Conservation (phyloP, 2,888 invertebrate genomes). For the Clanis bilineata region DNA sequence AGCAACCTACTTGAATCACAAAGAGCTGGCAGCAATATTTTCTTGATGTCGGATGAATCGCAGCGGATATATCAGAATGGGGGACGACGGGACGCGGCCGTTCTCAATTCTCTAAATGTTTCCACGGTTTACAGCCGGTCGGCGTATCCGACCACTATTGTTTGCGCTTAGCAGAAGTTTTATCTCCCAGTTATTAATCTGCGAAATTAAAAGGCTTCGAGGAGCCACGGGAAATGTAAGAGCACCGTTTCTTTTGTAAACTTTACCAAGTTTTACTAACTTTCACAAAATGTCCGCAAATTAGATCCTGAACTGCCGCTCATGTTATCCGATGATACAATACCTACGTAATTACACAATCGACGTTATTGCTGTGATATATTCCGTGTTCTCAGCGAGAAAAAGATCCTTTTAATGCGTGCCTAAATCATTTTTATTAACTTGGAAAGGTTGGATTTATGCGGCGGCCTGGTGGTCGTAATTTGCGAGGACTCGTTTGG, state of each 20-base stretch:
- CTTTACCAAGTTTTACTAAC: conserved; percentile 28
- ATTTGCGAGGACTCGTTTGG: conserved; percentile 45
- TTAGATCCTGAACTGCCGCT: not conserved
- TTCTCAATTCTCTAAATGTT: conserved; percentile 43
- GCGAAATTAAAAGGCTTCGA: conserved; percentile 45
- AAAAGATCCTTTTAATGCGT: conserved; percentile 72
- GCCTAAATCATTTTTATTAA: conserved; percentile 80
- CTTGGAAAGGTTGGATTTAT: conserved; percentile 77
- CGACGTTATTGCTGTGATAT: conserved; percentile 67
- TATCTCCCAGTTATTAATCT: conserved; percentile 54
- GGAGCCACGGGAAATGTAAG: conserved; percentile 33
- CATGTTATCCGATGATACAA: conserved; percentile 10
- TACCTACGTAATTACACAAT: conserved; percentile 60
- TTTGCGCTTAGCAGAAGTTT: conserved; percentile 46
- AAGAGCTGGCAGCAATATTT: conserved; percentile 36
- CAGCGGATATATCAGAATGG: conserved; percentile 28
- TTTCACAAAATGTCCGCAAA: conserved; percentile 14
- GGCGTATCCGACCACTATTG: conserved; percentile 46
- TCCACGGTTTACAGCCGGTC: conserved; percentile 33
- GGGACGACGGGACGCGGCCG: conserved; percentile 27
- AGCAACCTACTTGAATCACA: conserved; percentile 2
- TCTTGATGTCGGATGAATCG: conserved; percentile 36
- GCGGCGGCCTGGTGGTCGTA: conserved; percentile 58
- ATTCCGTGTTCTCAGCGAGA: conserved; percentile 63
- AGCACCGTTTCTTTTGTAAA: conserved; percentile 31